Evolutionary conservation across 2,797 vertebrate species (phyloP), one percentile per base, ranked within the genome.

Genomic region (Pipistrellus pygmaeus): DNA sequence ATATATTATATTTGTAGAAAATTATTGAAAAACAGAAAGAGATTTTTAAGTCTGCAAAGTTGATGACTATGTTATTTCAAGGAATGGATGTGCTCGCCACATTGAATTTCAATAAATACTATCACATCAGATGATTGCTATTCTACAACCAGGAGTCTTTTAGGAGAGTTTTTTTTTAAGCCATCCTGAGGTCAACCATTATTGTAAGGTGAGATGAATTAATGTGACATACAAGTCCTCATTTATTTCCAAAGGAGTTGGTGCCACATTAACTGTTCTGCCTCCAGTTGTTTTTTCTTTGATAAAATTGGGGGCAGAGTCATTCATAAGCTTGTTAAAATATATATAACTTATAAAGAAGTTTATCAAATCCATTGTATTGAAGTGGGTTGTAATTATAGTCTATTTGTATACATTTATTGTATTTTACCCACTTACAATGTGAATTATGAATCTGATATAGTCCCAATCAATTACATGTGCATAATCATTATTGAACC

Each of bases 401-500:
- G 81, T 86, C 84, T 83, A n/a, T 85, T 89, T 96, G 80, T 89
- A 62, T 87, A 94, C 35, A 85, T 82, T 82, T 89, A 85, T 92
- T 92, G 38, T 75, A 82, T 83, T 94, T 94, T 90, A 69, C 78
- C 75, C 88, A 91, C 95, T 96, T 97, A 75, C 60, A 66, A 23
- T 21, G 81, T 27, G 80, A 95, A 75, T 92, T 77, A 96, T 82
- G 91, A n/a, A 41, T 35, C 57, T 95, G 35, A 84, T 90, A 62
- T 8, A 77, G 25, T 84, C 94, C 96, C 84, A 91, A 3, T 94
- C 66, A 77, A 73, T 81, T 48, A 90, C 81, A 68, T 62, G 8
- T 51, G 35, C 57, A 60, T 72, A 90, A 95, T 93, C 35, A 35
- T 95, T 97, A 97, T 95, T 90, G 88, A 96, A 80, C 88, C 75